Conservation (phyloP, 2,797 vertebrate species). For the Crossoptilon crossoptilon region DNA sequence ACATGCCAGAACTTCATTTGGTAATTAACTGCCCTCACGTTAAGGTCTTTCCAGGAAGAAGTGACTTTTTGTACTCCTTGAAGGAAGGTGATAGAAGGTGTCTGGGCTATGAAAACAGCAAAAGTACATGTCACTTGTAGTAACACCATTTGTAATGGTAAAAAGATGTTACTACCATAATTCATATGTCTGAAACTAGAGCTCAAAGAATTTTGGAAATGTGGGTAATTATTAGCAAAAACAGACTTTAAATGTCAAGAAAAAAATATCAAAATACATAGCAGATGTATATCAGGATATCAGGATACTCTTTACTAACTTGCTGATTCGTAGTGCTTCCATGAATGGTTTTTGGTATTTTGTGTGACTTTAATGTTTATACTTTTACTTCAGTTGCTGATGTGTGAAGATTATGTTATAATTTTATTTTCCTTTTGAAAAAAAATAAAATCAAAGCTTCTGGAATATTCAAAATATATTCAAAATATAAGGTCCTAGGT, state of each 20-base stretch:
- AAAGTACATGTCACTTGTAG: neutral
- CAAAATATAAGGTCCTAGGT: neutral
- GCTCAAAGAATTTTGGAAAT: neutral
- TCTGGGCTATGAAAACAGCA: neutral
- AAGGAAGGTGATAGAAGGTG: neutral
- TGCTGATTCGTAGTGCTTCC: neutral
- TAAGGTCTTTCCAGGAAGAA: neutral
- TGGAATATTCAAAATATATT: too few species aligned
- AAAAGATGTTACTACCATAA: neutral
- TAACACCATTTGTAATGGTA: fast-evolving
- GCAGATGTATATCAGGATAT: neutral
- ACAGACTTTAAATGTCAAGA: neutral
- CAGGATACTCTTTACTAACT: neutral
- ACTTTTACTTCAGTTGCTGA: neutral
- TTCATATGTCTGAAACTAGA: neutral
- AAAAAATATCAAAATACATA: neutral
- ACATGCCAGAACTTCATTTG: neutral
- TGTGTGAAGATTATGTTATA: neutral
- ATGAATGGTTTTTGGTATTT: neutral
- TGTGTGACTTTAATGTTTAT: neutral
- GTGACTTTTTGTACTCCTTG: neutral
- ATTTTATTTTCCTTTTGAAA: neutral
- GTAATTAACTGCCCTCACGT: neutral
- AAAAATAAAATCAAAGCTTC: neutral
- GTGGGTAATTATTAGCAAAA: neutral